These are phyloP conservation scores for Brassicogethes aeneus DNA, from an alignment of 2,888 invertebrate genomes.

Conservation along the genomic window DNA sequence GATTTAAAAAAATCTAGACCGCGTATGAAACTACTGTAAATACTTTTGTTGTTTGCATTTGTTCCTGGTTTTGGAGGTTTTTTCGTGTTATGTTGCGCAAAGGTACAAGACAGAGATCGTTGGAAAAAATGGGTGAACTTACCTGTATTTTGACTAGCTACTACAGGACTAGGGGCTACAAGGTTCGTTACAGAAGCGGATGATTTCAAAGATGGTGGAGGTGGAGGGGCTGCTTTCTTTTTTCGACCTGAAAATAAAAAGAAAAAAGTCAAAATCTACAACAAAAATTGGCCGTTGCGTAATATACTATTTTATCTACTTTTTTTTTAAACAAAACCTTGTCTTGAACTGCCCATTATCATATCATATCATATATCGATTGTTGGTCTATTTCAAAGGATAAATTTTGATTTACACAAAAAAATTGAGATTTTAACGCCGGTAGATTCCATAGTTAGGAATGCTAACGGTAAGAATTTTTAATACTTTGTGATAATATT, in stretches of 20 bases:
- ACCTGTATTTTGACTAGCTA: constrained; percentile 35
- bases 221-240: constrained; percentile 51
- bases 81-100: neutral
- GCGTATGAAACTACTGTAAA: constrained; percentile 1
- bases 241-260: constrained; percentile 43
- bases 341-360: no score
- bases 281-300: no score
- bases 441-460: no score
- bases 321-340: constrained; percentile 2
- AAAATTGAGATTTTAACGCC: no score
- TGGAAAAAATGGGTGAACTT: constrained; percentile 8
- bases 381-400: no score
- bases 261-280: no score
- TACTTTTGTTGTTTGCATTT: constrained; percentile 9
- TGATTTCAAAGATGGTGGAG: constrained; percentile 38
- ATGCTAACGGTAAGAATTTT: no score
- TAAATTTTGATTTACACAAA: no score
- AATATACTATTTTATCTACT: no score
- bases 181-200: constrained; percentile 27
- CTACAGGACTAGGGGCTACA: constrained; percentile 36
- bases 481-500: no score
- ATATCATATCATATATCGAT: no score
- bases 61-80: constrained; percentile 4
- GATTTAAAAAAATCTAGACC: neutral
- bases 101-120: constrained; percentile 1